These are phyloP conservation scores for Rhabdornis inornatus DNA, from an alignment of 2,113 vertebrate genomes.

Conservation along the genomic window DNA sequence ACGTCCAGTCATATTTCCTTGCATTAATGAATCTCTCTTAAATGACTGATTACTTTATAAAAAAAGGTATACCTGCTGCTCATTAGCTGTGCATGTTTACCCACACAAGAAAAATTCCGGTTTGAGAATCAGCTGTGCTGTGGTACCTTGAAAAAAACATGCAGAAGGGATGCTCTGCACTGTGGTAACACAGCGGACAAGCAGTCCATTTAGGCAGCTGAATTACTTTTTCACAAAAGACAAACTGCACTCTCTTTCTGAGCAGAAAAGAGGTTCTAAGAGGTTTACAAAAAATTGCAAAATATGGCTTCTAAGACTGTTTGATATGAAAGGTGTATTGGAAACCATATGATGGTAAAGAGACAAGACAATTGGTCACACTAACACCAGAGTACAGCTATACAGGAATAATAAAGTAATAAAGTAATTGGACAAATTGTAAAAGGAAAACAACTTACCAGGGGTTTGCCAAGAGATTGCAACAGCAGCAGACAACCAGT, in stretches of 20 bases:
- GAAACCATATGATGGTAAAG: not conserved
- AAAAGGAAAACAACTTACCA: not conserved
- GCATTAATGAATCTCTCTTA: not conserved
- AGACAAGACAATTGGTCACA: not conserved
- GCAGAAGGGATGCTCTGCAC: not conserved
- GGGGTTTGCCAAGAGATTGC: not conserved
- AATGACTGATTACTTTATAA: conserved; percentile 5
- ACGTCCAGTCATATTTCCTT: conserved; percentile 17
- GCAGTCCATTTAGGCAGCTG: conserved; percentile 5
- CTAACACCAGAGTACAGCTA: not conserved
- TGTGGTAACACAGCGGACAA: conserved; percentile 36
- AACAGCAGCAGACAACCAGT: not conserved
- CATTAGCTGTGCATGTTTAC: not conserved
- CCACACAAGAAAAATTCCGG: not conserved
- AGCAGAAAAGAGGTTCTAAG: not conserved
- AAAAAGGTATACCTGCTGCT: conserved; percentile 1
- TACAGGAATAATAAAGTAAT: not conserved
- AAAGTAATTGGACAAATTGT: not conserved
- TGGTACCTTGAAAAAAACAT: not conserved
- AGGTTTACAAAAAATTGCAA: not conserved
- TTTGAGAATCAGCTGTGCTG: conserved; percentile 2
- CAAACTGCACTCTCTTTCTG: not conserved
- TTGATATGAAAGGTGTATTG: not conserved
- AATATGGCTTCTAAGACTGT: not conserved
- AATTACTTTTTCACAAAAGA: conserved; percentile 22